These are phyloP conservation scores for Drosophila nikananu DNA, from an alignment of 1,140 invertebrate species.

Conservation along the genomic window DNA sequence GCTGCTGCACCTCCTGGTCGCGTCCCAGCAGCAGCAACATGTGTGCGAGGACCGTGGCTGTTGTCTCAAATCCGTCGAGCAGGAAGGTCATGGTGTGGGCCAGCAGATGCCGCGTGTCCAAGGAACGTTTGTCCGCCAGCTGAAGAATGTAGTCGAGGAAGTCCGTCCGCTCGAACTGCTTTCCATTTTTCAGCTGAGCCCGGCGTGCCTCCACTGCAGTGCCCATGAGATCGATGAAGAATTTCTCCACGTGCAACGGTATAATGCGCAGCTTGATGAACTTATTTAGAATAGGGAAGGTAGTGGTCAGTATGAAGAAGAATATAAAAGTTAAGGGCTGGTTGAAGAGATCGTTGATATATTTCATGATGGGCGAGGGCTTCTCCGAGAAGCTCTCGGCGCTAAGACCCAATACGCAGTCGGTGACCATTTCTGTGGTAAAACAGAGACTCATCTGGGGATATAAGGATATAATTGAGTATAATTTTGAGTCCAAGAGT, in stretches of 20 bases:
- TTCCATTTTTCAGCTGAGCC: constrained; percentile 36
- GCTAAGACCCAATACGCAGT: constrained; percentile 85
- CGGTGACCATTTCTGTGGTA: constrained; percentile 86
- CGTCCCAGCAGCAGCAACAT: constrained; percentile 58
- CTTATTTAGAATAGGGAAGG: constrained; percentile 48
- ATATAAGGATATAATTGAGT: not conserved
- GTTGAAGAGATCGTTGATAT: constrained; percentile 55
- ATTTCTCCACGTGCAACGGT: constrained; percentile 50
- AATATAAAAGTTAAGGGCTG: constrained; percentile 49
- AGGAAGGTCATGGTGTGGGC: constrained; percentile 71
- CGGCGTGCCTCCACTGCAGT: constrained; percentile 70
- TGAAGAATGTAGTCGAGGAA: constrained; percentile 83
- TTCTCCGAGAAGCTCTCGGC: constrained; percentile 77
- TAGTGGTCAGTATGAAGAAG: constrained; percentile 42
- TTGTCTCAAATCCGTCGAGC: constrained; percentile 79
- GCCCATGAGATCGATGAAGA: constrained; percentile 76
- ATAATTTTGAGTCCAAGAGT: too few species aligned
- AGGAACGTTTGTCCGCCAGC: constrained; percentile 69
- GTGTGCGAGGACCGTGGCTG: constrained; percentile 57
- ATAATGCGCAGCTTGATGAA: constrained; percentile 63
- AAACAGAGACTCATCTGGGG: constrained; percentile 79
- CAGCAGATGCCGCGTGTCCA: constrained; percentile 46
- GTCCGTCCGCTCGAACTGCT: constrained; percentile 70
- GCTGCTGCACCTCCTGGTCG: constrained; percentile 44
- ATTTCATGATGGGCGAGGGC: constrained; percentile 58